These are phyloP conservation scores for Melanostoma scalare DNA, from an alignment of 2,888 invertebrate genomes.

Conservation along the genomic window DNA sequence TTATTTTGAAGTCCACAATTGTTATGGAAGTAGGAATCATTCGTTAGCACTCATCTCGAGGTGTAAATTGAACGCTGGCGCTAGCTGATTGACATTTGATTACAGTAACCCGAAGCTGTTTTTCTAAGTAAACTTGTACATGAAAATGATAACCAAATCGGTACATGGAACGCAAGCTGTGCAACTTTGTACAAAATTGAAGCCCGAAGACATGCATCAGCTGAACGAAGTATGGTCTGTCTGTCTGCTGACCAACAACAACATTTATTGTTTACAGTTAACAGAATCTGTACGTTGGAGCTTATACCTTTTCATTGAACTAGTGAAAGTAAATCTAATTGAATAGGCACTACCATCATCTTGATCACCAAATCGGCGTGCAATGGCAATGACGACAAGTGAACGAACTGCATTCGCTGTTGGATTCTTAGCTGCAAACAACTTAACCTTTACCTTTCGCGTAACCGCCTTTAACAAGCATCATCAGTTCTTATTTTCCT, in stretches of 20 bases:
- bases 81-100: conserved; percentile 62
- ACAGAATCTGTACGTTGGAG: conserved; percentile 52
- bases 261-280: conserved; percentile 11
- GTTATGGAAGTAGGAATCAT: conserved; percentile 20
- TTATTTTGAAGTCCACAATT: neutral
- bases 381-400: conserved; percentile 57
- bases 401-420: conserved; percentile 71
- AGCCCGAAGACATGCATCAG: conserved; percentile 35
- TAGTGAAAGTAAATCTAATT: conserved; percentile 71
- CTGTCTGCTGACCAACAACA: conserved; percentile 4
- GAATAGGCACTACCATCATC: conserved; percentile 58
- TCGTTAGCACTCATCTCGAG: conserved; percentile 34
- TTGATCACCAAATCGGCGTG: conserved; percentile 16
- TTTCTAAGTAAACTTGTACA: conserved; percentile 22
- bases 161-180: neutral
- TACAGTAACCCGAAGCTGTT: conserved; percentile 44
- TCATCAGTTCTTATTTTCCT: conserved; percentile 40
- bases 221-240: neutral
- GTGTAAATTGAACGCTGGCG: conserved; percentile 24
- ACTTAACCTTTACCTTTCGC: conserved; percentile 71
- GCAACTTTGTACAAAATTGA: conserved; percentile 22
- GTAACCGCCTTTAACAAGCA: conserved; percentile 62
- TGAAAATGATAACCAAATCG: conserved; percentile 5
- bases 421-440: conserved; percentile 61
- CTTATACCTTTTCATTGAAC: conserved; percentile 54